Evolutionary conservation across 2,797 vertebrate species (phyloP).

Genomic region (Xyrichtys novacula): DNA sequence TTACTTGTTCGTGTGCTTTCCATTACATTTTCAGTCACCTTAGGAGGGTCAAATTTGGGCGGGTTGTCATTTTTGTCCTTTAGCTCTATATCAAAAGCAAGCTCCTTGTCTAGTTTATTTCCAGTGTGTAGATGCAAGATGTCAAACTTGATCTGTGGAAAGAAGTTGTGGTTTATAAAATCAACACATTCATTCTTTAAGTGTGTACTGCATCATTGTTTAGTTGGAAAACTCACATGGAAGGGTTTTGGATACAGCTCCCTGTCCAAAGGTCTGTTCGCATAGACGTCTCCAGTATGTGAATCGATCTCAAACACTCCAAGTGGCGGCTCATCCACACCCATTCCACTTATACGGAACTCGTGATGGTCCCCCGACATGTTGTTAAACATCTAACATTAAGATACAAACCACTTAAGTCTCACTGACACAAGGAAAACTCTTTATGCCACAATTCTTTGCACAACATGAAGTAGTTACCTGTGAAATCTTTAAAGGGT

Average conservation of each 20-base stretch:
- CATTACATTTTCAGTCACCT: slow-evolving; percentile 32
- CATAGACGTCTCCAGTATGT: slow-evolving; percentile 53
- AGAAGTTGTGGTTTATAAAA: not conserved
- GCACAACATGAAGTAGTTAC: slow-evolving; percentile 56
- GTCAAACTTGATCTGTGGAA: slow-evolving; percentile 84
- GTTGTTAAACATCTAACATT: slow-evolving; percentile 84
- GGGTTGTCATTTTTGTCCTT: slow-evolving; percentile 88
- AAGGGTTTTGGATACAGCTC: slow-evolving; percentile 69
- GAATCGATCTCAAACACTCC: slow-evolving; percentile 82
- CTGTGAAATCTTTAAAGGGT: slow-evolving; percentile 64
- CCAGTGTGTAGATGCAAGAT: slow-evolving; percentile 6
- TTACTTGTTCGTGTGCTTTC: slow-evolving; percentile 77
- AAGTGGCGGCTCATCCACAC: slow-evolving; percentile 73
- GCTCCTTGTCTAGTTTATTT: slow-evolving; percentile 65
- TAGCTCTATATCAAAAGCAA: slow-evolving; percentile 86
- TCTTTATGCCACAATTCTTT: not conserved
- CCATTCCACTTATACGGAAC: slow-evolving; percentile 83
- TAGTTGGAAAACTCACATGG: slow-evolving; percentile 70
- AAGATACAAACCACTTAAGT: slow-evolving; percentile 10
- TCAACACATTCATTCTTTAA: not conserved
- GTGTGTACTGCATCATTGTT: not conserved
- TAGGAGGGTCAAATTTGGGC: slow-evolving; percentile 70
- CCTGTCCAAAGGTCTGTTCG: slow-evolving; percentile 79
- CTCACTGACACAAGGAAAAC: not conserved
- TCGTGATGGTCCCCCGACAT: not conserved